Conservation (phyloP, 2,113 vertebrate species). For the Opisthocomus hoazin region DNA sequence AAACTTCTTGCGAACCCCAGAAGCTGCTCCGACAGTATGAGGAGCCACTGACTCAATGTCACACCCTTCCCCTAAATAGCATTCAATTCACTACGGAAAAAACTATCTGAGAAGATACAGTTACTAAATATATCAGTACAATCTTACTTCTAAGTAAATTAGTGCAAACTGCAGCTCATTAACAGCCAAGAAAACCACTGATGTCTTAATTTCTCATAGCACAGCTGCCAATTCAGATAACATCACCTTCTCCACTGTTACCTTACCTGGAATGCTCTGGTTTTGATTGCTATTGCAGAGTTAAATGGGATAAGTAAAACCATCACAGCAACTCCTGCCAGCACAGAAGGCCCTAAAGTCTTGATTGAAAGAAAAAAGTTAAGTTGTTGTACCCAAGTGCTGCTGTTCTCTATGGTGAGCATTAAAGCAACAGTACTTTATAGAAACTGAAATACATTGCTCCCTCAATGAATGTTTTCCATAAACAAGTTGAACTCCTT, state of each 20-base stretch:
- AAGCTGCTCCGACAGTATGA: not conserved
- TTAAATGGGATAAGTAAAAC: constrained; percentile 93
- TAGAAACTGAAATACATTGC: not conserved
- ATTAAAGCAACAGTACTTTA: not conserved
- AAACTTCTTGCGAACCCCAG: not conserved
- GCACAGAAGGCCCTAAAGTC: constrained; percentile 85
- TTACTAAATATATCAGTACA: not conserved
- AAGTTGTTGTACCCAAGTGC: not conserved
- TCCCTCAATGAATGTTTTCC: not conserved
- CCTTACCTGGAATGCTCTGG: constrained; percentile 85
- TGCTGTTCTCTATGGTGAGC: not conserved
- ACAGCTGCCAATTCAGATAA: not conserved
- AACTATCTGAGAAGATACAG: not conserved
- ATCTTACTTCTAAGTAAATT: not conserved
- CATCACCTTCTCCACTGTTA: not conserved
- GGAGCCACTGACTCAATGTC: not conserved
- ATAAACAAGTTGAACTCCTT: not conserved
- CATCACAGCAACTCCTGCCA: constrained; percentile 92
- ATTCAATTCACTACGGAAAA: not conserved
- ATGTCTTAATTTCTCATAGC: not conserved
- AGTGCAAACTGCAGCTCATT: not conserved
- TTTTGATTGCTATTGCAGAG: constrained; percentile 89
- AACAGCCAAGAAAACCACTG: not conserved
- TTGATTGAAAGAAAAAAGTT: constrained; percentile 45
- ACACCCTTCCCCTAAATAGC: not conserved